These are phyloP conservation scores for Micromesistius poutassou DNA, from an alignment of 2,797 vertebrate genomes.

Conservation along the genomic window DNA sequence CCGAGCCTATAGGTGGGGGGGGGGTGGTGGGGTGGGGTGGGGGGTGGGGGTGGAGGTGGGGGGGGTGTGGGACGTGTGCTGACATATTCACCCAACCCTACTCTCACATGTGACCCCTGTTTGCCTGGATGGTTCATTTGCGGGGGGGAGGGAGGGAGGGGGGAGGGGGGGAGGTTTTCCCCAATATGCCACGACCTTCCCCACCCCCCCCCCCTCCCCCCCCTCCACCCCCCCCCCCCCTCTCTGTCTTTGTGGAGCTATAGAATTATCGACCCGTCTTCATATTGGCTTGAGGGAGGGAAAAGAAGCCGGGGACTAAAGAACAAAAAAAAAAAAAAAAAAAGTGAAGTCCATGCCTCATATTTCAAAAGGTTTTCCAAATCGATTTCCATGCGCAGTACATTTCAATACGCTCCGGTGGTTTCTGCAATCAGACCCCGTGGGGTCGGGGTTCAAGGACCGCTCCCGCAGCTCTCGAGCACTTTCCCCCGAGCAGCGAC, in stretches of 20 bases:
- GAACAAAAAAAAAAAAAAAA: conserved; percentile 6
- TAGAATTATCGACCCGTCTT: conserved; percentile 51
- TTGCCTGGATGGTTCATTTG: conserved; percentile 48
- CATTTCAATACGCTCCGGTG: conserved; percentile 28
- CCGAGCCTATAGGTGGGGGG: conserved; percentile 17
- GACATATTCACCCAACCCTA: conserved; percentile 56
- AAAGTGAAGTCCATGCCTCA: conserved; percentile 14
- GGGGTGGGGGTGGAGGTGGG: too few relatives aligned
- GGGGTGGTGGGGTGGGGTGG: too few relatives aligned
- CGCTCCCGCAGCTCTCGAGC: neutral
- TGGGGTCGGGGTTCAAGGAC: neutral
- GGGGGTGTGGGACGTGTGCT: conserved; percentile 35
- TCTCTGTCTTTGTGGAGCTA: conserved; percentile 42
- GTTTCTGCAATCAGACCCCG: neutral
- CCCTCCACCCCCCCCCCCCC: neutral
- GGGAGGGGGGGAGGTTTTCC: conserved; percentile 23
- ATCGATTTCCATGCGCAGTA: conserved; percentile 14
- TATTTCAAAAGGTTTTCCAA: neutral
- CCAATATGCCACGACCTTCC: conserved; percentile 37
- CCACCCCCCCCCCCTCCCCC: conserved; percentile 15
- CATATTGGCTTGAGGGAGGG: conserved; percentile 27
- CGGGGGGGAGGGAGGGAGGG: conserved; percentile 48
- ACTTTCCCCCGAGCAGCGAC: neutral
- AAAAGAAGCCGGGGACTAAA: neutral
- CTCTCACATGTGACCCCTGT: conserved; percentile 40